phyloP scores from a whole-genome alignment of 2,113 vertebrate species.

The Mola mola region DNA sequence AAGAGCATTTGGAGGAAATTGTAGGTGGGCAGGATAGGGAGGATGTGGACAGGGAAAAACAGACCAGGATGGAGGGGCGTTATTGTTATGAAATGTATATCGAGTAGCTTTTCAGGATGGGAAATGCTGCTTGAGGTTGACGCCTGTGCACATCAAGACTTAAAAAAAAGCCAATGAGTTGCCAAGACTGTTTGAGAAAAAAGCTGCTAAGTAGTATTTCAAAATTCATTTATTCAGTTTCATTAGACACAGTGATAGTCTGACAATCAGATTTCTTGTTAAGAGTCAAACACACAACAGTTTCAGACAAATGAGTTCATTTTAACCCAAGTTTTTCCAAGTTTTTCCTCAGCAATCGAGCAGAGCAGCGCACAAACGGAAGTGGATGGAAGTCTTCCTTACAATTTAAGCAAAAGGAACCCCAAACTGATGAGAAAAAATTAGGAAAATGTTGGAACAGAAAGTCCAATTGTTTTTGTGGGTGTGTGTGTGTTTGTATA shows the following conservation, averaged over 20 bases:
- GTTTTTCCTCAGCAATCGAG: neutral
- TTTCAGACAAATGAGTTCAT: neutral
- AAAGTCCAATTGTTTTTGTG: neutral
- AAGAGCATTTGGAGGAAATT: constrained; percentile 13
- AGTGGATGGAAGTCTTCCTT: neutral
- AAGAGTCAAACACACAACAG: neutral
- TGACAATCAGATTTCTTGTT: neutral
- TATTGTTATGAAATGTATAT: constrained; percentile 56
- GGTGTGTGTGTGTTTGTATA: neutral
- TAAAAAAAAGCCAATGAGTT: constrained; percentile 36
- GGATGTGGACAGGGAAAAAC: constrained; percentile 40
- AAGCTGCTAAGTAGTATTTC: neutral
- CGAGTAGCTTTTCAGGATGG: constrained; percentile 42
- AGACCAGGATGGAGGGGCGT: constrained; percentile 28
- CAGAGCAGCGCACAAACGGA: neutral
- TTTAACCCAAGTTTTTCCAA: neutral
- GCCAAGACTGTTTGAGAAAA: neutral
- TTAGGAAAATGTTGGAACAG: neutral
- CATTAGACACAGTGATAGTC: neutral
- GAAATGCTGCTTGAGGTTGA: neutral
- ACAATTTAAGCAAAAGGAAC: neutral
- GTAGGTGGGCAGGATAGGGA: constrained; percentile 33
- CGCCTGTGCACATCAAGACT: neutral
- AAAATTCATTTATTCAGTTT: neutral
- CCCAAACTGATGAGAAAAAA: neutral